These are phyloP conservation scores for Phenacoccus solenopsis DNA, from an alignment of 1,140 invertebrate species.

Conservation along the genomic window DNA sequence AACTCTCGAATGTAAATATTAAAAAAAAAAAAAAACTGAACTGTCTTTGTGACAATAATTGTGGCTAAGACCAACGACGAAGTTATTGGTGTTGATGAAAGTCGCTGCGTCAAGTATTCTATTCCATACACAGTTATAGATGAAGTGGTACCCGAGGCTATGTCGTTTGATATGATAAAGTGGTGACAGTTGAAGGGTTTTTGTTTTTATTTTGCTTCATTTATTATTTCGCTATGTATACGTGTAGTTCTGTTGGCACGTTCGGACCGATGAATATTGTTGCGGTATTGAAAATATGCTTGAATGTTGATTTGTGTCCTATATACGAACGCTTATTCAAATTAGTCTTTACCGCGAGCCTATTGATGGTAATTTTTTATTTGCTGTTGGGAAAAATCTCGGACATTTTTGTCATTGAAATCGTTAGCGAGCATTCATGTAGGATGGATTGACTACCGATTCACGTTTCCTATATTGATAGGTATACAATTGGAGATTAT, in stretches of 20 bases:
- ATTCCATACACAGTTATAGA: background rate
- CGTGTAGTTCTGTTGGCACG: background rate
- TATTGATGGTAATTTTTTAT: too few relatives aligned
- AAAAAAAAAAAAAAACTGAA: conserved; percentile 4
- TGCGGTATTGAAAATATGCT: background rate
- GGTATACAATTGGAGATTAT: too few relatives aligned
- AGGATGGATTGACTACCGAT: too few relatives aligned
- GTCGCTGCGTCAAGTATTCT: conserved; percentile 7
- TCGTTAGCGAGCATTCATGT: too few relatives aligned
- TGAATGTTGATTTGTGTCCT: background rate
- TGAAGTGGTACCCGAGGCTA: conserved; percentile 9
- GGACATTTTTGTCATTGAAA: too few relatives aligned
- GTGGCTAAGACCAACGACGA: background rate
- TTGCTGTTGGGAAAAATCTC: too few relatives aligned
- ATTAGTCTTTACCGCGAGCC: too few relatives aligned
- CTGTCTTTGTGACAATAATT: conserved; percentile 12
- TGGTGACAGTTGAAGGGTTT: conserved; percentile 11
- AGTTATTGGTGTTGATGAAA: conserved; percentile 15
- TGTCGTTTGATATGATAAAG: conserved; percentile 16
- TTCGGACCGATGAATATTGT: background rate
- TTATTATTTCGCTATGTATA: background rate
- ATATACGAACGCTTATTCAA: too few relatives aligned
- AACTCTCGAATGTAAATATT: conserved; percentile 15
- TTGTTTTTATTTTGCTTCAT: conserved; percentile 1
- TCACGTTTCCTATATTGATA: too few relatives aligned